Evolutionary conservation across 1,140 invertebrate species (phyloP).

Genomic region (Gryon sp.): DNA sequence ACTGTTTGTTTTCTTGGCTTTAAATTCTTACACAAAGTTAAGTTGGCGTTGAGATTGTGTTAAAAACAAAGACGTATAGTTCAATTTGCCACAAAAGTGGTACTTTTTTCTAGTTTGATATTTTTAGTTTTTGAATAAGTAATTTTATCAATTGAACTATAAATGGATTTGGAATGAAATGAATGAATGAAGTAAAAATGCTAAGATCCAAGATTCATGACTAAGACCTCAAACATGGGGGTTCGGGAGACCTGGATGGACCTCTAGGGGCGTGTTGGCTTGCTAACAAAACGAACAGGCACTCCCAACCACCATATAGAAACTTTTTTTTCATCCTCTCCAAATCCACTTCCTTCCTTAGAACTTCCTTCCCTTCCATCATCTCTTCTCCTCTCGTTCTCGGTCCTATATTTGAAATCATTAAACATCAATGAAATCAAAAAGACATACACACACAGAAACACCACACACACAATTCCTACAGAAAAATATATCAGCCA

Average conservation of each 20-base stretch:
- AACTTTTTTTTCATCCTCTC: constrained; percentile 30
- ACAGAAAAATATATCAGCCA: constrained; percentile 77
- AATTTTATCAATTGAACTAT: too few species aligned
- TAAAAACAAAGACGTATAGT: too few species aligned
- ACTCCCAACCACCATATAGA: constrained; percentile 75
- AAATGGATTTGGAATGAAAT: too few species aligned
- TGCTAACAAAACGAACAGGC: constrained; percentile 80
- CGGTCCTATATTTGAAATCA: too few species aligned
- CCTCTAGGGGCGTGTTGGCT: constrained; percentile 79
- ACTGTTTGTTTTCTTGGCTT: constrained; percentile 2
- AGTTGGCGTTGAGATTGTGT: too few species aligned
- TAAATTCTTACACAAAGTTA: too few species aligned
- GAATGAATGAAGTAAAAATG: constrained; percentile 5
- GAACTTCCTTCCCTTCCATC: constrained; percentile 2
- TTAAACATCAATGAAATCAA: too few species aligned
- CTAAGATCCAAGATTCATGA: constrained; percentile 72
- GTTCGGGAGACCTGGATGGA: constrained; percentile 78
- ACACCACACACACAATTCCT: too few species aligned
- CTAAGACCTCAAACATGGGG: constrained; percentile 72
- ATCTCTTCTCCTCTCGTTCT: background rate
- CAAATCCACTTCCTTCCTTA: constrained; percentile 30
- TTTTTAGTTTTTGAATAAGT: too few species aligned
- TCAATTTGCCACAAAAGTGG: too few species aligned
- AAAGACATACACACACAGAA: too few species aligned
- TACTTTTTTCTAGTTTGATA: too few species aligned